phyloP scores from a whole-genome alignment of 2,888 invertebrate species.

The Cantharis flavilabris region DNA sequence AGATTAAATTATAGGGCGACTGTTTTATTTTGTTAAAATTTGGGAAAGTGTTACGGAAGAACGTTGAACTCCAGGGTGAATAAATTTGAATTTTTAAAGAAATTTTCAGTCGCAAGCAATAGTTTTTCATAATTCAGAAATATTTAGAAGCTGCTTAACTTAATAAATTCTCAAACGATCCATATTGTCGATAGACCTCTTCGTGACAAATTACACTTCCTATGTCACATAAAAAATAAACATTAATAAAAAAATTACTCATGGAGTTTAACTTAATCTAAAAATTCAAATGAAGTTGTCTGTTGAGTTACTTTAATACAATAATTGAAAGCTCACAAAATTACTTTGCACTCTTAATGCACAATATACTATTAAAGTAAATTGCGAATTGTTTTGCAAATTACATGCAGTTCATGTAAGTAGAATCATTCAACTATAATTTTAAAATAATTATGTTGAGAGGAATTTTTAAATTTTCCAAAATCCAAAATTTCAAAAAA shows the following conservation, averaged over 20 bases:
- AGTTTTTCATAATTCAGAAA: neutral
- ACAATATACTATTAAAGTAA: no score
- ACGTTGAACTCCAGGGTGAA: neutral
- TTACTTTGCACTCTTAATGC: no score
- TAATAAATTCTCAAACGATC: neutral
- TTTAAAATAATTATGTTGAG: no score
- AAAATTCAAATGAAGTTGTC: neutral
- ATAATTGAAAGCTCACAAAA: no score
- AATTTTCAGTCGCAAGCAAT: neutral
- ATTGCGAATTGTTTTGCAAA: no score
- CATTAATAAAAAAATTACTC: no score
- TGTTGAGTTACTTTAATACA: no score
- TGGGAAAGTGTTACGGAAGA: neutral
- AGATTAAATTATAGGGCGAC: neutral
- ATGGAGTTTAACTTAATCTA: no score
- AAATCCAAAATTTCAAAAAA: no score
- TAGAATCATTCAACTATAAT: no score
- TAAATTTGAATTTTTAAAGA: neutral
- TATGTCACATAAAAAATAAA: neutral
- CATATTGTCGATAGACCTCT: neutral
- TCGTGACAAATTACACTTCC: neutral
- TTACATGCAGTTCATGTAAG: no score
- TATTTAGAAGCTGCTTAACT: neutral
- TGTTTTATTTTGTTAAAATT: neutral
- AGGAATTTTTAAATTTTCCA: no score